Conservation (phyloP, 2,113 vertebrate genomes). For the Dasyornis broadbenti region DNA sequence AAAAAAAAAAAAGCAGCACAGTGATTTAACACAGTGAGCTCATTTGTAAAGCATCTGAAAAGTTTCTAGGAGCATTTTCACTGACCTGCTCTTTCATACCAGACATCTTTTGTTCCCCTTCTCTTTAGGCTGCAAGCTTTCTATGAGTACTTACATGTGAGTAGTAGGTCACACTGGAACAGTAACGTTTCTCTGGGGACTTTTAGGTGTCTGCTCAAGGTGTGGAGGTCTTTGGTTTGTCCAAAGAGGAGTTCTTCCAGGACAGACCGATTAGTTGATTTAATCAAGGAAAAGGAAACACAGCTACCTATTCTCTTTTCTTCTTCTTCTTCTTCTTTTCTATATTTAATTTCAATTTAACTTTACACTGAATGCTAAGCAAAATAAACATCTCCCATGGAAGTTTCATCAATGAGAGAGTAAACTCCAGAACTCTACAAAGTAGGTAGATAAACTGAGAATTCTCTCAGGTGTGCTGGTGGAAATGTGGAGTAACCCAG, state of each 20-base stretch:
- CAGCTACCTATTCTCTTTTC: not conserved
- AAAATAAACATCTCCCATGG: not conserved
- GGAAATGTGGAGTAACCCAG: not conserved
- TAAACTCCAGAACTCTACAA: not conserved
- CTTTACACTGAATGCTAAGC: not conserved
- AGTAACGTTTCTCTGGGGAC: not conserved
- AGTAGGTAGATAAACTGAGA: not conserved
- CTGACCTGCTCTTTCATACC: conserved; percentile 41
- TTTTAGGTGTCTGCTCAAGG: not conserved
- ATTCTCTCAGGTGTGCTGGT: not conserved
- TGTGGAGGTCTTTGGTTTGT: not conserved
- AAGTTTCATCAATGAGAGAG: not conserved
- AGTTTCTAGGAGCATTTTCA: conserved; percentile 21
- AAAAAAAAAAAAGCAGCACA: not conserved
- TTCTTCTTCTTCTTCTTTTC: not conserved
- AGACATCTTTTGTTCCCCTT: conserved; percentile 4
- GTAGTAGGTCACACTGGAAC: not conserved
- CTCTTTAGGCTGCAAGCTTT: not conserved
- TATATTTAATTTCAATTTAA: not conserved
- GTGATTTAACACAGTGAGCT: conserved; percentile 16
- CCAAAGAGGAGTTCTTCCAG: not conserved
- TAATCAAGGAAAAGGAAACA: not conserved
- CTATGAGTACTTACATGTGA: not conserved
- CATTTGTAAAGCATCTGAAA: conserved; percentile 29
- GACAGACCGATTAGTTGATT: not conserved